Evolutionary conservation across 2,888 invertebrate genomes (phyloP).

Genomic region (Mythimna albipuncta): DNA sequence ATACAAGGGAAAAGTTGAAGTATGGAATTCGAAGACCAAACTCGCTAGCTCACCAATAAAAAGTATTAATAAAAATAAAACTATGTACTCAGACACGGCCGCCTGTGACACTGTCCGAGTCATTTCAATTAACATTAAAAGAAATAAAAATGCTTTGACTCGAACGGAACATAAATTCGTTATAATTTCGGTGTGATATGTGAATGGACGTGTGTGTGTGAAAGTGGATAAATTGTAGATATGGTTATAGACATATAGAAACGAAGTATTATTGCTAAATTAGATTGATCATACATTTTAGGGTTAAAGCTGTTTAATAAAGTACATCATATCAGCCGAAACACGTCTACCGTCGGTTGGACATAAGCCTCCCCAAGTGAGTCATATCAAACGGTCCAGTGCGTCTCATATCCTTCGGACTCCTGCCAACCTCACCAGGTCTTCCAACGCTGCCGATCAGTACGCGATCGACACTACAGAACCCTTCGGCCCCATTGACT

Average conservation of each 20-base stretch:
- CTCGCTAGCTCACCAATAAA: slow-evolving; percentile 79
- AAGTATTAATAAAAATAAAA: slow-evolving; percentile 82
- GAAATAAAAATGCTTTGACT: slow-evolving; percentile 79
- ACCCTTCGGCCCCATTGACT: too few relatives aligned
- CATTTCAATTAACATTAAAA: slow-evolving; percentile 88
- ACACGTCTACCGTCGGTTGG: too few relatives aligned
- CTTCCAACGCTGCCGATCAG: too few relatives aligned
- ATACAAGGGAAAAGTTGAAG: slow-evolving; percentile 83
- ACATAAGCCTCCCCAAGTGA: too few relatives aligned
- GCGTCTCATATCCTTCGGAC: too few relatives aligned
- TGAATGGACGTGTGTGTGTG: slow-evolving; percentile 66
- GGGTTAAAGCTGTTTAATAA: too few relatives aligned
- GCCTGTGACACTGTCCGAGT: slow-evolving; percentile 81
- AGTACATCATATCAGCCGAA: too few relatives aligned
- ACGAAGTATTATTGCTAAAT: slow-evolving; percentile 24
- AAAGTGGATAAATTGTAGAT: slow-evolving; percentile 68
- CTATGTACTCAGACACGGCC: slow-evolving; percentile 68
- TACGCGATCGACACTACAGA: too few relatives aligned
- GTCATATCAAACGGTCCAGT: too few relatives aligned
- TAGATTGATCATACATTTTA: neutral
- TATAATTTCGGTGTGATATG: slow-evolving; percentile 73
- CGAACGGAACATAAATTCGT: slow-evolving; percentile 75
- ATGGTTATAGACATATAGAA: slow-evolving; percentile 8
- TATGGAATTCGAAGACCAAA: slow-evolving; percentile 82
- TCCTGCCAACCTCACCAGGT: too few relatives aligned